Base-by-base conservation (phyloP, 2,113 vertebrate genomes). In the Ctenomys sociabilis region DNA sequence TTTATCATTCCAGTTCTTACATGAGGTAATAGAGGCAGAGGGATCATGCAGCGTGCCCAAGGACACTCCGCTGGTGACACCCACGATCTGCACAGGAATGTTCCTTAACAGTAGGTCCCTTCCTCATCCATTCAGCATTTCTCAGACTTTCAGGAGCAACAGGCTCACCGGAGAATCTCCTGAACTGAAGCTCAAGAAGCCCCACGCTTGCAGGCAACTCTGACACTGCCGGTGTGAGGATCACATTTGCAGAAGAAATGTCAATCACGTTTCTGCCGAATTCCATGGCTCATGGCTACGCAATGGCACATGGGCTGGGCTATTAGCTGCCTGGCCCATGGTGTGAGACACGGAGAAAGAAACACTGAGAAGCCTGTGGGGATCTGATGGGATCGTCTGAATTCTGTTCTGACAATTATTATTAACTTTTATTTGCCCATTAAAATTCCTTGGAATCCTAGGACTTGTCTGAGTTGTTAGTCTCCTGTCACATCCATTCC, bases 401-500 rank as follows among this genome's bases (percentile, higher is more conserved):
- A 54, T 83, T 61, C 49, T 83, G 32, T 35, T 89, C 84, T 94
- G 73, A 57, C 68, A 85, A 90, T 40, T 91, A 73, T 57, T 52
- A 82, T 80, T 93, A 88, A 52, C 54, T 77, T 96, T 94, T 64
- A 88, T 28, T 61, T 93, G 81, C 14, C 63, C 40, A 63, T 80
- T 90, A 81, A 91, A 80, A 93, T 89, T 92, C 70, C 66, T 45
- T 92, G 59, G 45, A 73, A 72, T 83, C 57, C 40, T 73, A 73
- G 63, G 52, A 82, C 40, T 83, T 91, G 54, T 61, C 37, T 54
- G 43, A 85, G 45, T 64, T 75, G 37, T 37, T 87, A 12, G 12
- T 95, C 88, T 95, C 59, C 85, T 95, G 64, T 96, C 85, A 95
- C 78, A 88, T 68, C 10, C 72, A 91, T 61, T 95, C 30, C 26